Percentiles rank a stretch among this genome's conserved stretches.
These are phyloP conservation scores for Percina caprodes DNA, from an alignment of 2,113 vertebrate genomes.

Conservation along the genomic window DNA sequence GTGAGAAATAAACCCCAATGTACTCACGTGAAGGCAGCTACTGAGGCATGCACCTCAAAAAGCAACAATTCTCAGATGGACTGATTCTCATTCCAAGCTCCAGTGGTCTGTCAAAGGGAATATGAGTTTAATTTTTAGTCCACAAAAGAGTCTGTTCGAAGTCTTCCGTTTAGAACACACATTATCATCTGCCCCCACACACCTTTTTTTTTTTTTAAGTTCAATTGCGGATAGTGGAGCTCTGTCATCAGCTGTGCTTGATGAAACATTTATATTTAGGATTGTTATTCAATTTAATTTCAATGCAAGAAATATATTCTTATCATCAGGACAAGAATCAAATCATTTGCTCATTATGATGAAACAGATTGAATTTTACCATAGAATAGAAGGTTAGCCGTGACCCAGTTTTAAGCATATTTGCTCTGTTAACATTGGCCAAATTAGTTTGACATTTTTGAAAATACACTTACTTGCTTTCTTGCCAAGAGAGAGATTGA, in stretches of 20 bases:
- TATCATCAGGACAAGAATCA: neutral
- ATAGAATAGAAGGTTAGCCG: neutral
- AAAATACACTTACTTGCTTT: neutral
- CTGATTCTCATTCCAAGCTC: slow-evolving; percentile 40
- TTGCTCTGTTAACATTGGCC: neutral
- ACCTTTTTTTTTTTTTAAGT: neutral
- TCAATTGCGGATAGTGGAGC: neutral
- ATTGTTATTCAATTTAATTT: neutral
- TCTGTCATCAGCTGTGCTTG: neutral
- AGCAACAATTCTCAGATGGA: slow-evolving; percentile 28
- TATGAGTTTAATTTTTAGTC: slow-evolving; percentile 12
- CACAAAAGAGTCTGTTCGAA: slow-evolving; percentile 19
- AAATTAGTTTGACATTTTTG: neutral
- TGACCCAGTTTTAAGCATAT: neutral
- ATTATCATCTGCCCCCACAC: neutral
- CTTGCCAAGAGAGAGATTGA: neutral
- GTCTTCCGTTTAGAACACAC: neutral
- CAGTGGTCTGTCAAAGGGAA: slow-evolving; percentile 29
- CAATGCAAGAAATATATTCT: neutral
- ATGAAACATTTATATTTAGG: neutral
- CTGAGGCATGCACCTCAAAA: slow-evolving; percentile 8
- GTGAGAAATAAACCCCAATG: neutral
- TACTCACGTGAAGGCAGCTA: neutral
- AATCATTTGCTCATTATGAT: neutral
- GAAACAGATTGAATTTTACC: neutral